Conservation (phyloP, 1,140 invertebrate species). For the Hormaphis cornu region DNA sequence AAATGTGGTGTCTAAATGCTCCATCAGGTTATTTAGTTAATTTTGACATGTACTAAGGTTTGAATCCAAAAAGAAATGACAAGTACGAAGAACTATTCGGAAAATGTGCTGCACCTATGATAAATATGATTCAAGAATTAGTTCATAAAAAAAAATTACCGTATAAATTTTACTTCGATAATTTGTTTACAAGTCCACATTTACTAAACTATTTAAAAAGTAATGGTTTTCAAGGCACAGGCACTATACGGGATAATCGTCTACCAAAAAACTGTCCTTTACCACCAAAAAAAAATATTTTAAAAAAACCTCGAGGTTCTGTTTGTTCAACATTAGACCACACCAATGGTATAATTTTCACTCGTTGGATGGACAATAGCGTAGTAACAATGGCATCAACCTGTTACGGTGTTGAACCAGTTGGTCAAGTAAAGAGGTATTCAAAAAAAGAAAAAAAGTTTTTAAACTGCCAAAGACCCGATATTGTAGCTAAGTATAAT, state of each 20-base stretch:
- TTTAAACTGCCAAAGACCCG: not conserved
- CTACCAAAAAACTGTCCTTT: not conserved
- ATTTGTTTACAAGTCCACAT: not conserved
- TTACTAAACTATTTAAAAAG: not conserved
- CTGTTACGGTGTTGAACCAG: not conserved
- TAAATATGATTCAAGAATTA: not conserved
- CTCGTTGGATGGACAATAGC: not conserved
- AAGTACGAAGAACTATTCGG: not conserved
- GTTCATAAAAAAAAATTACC: not conserved
- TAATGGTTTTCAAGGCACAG: not conserved
- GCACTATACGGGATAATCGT: not conserved
- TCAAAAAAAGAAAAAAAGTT: not conserved
- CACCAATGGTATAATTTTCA: not conserved
- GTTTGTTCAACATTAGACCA: not conserved
- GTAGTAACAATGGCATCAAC: not conserved
- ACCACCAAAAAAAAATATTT: not conserved
- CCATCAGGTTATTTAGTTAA: constrained; percentile 20
- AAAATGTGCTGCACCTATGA: constrained; percentile 3
- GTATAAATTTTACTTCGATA: constrained; percentile 16
- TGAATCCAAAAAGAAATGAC: not conserved
- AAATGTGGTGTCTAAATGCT: constrained; percentile 40
- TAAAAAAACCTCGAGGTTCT: not conserved
- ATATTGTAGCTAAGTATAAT: not conserved
- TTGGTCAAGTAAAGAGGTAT: not conserved
- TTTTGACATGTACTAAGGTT: constrained; percentile 29